These are phyloP conservation scores for Phoxinus dragarum DNA, from an alignment of 2,797 vertebrate species.

Conservation along the genomic window DNA sequence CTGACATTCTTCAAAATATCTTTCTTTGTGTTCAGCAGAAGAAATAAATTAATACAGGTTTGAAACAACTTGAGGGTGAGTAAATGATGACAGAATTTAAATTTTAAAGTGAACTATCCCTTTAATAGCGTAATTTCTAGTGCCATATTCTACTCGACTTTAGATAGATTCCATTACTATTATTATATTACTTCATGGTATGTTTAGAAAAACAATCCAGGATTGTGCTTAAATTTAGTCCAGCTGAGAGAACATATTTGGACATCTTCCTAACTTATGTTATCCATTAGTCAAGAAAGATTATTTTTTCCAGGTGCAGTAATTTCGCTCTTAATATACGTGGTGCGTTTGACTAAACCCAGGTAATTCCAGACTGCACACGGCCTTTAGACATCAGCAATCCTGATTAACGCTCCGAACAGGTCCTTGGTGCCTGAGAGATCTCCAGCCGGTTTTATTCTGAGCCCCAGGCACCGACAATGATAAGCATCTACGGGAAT, in stretches of 20 bases:
- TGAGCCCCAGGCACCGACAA: slow-evolving; percentile 61
- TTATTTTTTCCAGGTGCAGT: slow-evolving; percentile 25
- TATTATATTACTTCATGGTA: too few species aligned
- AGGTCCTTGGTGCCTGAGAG: slow-evolving; percentile 58
- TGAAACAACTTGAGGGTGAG: too few species aligned
- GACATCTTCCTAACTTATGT: slow-evolving; percentile 36
- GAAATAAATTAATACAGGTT: too few species aligned
- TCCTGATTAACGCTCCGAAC: slow-evolving; percentile 55
- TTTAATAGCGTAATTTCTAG: not conserved
- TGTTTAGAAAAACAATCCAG: too few species aligned
- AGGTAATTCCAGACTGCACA: slow-evolving; percentile 52
- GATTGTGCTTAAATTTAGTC: not conserved
- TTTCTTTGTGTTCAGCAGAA: too few species aligned
- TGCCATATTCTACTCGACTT: too few species aligned
- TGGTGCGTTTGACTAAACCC: slow-evolving; percentile 45
- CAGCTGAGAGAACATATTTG: slow-evolving; percentile 7
- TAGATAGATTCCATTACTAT: too few species aligned
- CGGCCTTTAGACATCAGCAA: slow-evolving; percentile 46
- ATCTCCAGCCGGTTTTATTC: slow-evolving; percentile 58
- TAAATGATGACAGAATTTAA: too few species aligned
- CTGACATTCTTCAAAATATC: too few species aligned
- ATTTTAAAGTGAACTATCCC: too few species aligned
- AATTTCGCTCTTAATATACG: slow-evolving; percentile 32
- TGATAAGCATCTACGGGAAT: slow-evolving; percentile 65
- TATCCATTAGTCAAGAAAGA: slow-evolving; percentile 26